A percentile compares a stretch with the other conserved stretches of the same genome.
Conservation (phyloP, 2,797 vertebrate species). For the Menidia menidia region DNA sequence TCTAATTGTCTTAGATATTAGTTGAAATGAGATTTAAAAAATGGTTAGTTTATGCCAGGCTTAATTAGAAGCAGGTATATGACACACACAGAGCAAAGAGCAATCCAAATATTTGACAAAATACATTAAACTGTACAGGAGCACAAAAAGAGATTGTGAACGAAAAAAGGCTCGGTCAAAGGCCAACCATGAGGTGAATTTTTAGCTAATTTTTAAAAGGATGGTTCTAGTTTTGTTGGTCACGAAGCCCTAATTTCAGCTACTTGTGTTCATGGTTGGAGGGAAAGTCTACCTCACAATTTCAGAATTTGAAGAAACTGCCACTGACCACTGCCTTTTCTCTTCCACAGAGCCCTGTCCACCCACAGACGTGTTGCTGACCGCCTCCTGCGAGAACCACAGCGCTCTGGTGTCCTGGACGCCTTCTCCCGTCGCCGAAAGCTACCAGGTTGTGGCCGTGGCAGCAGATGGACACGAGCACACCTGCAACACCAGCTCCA, state of each 20-base stretch:
- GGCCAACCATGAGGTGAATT: too few species aligned
- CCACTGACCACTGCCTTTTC: not conserved
- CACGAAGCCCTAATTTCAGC: too few species aligned
- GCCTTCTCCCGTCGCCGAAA: conserved; percentile 65
- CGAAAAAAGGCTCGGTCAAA: too few species aligned
- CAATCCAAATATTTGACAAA: not conserved
- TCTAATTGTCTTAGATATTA: too few species aligned
- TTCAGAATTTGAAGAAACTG: too few species aligned
- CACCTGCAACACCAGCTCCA: conserved; percentile 53
- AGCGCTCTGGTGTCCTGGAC: conserved; percentile 73
- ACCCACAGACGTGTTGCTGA: conserved; percentile 49
- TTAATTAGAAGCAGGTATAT: not conserved
- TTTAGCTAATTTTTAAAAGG: too few species aligned
- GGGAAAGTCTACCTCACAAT: too few species aligned
- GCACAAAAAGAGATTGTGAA: not conserved
- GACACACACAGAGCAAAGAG: not conserved
- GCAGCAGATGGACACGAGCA: conserved; percentile 49
- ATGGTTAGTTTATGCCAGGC: not conserved
- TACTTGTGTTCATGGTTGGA: too few species aligned
- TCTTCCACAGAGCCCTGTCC: conserved; percentile 73
- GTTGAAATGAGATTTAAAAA: not conserved
- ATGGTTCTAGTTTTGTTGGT: too few species aligned
- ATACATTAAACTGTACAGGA: not conserved
- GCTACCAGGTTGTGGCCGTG: conserved; percentile 61
- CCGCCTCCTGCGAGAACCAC: conserved; percentile 51